These are phyloP conservation scores for Rhadinocentrus ornatus DNA, from an alignment of 2,797 vertebrate genomes.

Conservation along the genomic window DNA sequence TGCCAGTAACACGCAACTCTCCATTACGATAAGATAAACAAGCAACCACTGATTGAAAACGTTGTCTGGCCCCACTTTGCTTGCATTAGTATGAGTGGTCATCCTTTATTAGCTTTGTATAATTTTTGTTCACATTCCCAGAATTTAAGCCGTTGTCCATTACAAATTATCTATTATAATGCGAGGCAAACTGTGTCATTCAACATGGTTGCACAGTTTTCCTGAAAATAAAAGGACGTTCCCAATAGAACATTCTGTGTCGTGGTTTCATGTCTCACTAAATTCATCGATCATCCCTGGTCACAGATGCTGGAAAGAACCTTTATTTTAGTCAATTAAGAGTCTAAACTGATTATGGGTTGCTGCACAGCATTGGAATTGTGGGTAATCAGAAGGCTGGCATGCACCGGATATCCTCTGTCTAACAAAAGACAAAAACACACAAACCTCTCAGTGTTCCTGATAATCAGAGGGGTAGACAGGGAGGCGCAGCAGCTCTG, in stretches of 20 bases:
- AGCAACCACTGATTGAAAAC: conserved; percentile 17
- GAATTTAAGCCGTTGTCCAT: neutral
- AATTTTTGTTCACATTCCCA: conserved; percentile 1
- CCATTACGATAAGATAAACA: conserved; percentile 32
- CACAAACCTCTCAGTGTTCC: conserved; percentile 59
- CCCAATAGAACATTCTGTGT: neutral
- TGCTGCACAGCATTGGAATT: conserved; percentile 49
- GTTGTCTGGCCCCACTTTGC: conserved; percentile 3
- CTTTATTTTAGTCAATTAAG: conserved; percentile 49
- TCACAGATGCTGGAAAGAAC: conserved; percentile 40
- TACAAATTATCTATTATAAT: neutral
- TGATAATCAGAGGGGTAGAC: conserved; percentile 61
- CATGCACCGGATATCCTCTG: conserved; percentile 63
- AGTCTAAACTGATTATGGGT: conserved; percentile 71
- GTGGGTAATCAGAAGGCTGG: conserved; percentile 66
- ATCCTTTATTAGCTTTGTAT: conserved; percentile 12
- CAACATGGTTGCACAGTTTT: neutral
- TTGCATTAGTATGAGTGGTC: conserved; percentile 6
- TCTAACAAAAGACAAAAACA: conserved; percentile 57
- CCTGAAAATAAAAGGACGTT: conserved; percentile 13
- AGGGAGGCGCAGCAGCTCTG: conserved; percentile 27
- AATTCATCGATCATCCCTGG: neutral
- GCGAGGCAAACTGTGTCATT: neutral
- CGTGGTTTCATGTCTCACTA: conserved; percentile 27
- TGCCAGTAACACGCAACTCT: conserved; percentile 8